Conservation (phyloP, 2,888 invertebrate genomes). For the Didymodactylos carnosus region DNA sequence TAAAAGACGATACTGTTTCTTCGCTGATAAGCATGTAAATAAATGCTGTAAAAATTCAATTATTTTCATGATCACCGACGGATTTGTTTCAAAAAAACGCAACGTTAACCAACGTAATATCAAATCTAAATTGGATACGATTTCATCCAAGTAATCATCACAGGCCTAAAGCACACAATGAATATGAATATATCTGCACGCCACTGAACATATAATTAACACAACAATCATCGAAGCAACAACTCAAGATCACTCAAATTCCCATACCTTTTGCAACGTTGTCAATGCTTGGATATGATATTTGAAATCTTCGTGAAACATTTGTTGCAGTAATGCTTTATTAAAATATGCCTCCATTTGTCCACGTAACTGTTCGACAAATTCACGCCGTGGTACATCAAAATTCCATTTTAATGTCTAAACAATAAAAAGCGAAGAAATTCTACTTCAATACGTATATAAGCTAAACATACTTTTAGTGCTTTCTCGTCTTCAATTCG, state of each 20-base stretch:
- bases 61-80: slow-evolving; percentile 81
- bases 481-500: slow-evolving; percentile 79
- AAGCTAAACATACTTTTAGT: slow-evolving; percentile 44
- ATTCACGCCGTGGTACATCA: slow-evolving; percentile 71
- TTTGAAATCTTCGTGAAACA: slow-evolving; percentile 84
- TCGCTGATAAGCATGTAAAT: slow-evolving; percentile 51
- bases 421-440: slow-evolving; percentile 9
- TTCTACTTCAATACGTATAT: neutral
- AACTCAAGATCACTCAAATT: neutral
- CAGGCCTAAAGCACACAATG: too few relatives aligned
- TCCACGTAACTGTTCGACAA: slow-evolving; percentile 68
- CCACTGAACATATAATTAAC: too few relatives aligned
- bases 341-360: slow-evolving; percentile 51
- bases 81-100: slow-evolving; percentile 93
- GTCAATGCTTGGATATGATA: slow-evolving; percentile 87
- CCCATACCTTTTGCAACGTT: slow-evolving; percentile 49
- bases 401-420: slow-evolving; percentile 74
- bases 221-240: too few relatives aligned
- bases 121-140: slow-evolving; percentile 73
- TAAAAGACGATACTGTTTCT: slow-evolving; percentile 59
- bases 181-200: too few relatives aligned
- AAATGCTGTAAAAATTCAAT: slow-evolving; percentile 68
- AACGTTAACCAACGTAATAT: slow-evolving; percentile 87
- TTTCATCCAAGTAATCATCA: slow-evolving; percentile 52
- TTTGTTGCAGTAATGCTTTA: slow-evolving; percentile 39